Evolutionary conservation across 2,888 invertebrate genomes (phyloP).

Genomic region (Tolmerus cingulatus): DNA sequence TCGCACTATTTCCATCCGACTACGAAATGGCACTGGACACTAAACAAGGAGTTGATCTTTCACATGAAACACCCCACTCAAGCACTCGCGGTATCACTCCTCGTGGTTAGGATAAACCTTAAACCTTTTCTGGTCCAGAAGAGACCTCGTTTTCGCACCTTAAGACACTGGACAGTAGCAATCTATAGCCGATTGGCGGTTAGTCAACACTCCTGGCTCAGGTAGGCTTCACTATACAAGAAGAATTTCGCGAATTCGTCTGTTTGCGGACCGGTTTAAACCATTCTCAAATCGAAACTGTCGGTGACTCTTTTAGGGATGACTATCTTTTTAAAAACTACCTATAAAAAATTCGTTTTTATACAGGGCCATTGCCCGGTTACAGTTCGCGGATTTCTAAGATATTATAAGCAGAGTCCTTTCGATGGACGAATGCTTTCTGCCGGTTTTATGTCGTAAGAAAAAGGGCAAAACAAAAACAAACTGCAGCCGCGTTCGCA

Average conservation of each 20-base stretch:
- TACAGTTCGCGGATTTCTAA: neutral
- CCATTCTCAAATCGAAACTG: neutral
- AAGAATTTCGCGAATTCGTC: neutral
- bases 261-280: neutral
- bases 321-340: neutral
- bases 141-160: neutral
- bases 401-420: neutral
- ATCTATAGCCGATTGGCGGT: neutral
- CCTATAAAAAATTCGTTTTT: neutral
- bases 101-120: neutral
- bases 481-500: constrained; percentile 34
- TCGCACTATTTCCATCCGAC: neutral
- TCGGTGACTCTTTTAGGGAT: neutral
- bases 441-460: neutral
- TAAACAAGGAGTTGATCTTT: neutral
- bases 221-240: neutral
- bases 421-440: neutral
- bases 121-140: neutral
- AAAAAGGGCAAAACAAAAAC: constrained; percentile 22
- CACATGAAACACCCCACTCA: neutral
- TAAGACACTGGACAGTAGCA: neutral
- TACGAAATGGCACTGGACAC: neutral
- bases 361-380: neutral
- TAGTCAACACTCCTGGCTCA: neutral
- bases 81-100: neutral